These are phyloP conservation scores for Guaruba guarouba DNA, from an alignment of 2,113 vertebrate genomes.

Conservation along the genomic window DNA sequence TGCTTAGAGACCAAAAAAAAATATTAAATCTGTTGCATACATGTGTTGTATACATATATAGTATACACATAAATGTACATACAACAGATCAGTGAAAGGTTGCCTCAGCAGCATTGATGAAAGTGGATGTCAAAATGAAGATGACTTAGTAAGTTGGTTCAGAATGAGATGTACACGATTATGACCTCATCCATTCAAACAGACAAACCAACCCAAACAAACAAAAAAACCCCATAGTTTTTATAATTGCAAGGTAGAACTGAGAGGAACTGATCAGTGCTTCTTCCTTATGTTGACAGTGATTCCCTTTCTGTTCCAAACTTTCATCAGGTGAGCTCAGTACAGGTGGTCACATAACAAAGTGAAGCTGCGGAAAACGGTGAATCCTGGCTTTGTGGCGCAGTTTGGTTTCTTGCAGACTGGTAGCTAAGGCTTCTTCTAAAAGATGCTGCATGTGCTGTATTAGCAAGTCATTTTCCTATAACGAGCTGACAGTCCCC, in stretches of 20 bases:
- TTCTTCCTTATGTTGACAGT: neutral
- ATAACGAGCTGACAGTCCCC: neutral
- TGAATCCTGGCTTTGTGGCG: neutral
- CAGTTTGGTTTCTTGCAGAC: neutral
- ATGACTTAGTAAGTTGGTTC: neutral
- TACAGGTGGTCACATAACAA: neutral
- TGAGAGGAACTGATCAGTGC: neutral
- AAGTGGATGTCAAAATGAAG: neutral
- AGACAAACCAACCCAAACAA: neutral
- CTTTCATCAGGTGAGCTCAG: neutral
- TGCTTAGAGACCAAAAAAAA: neutral
- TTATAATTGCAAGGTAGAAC: neutral
- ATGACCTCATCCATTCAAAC: neutral
- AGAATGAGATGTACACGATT: neutral
- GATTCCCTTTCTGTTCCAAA: neutral
- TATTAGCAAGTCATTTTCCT: neutral
- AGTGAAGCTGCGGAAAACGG: accelerated
- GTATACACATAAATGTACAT: no score
- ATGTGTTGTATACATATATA: neutral
- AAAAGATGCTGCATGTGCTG: neutral
- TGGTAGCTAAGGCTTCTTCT: neutral
- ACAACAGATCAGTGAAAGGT: neutral
- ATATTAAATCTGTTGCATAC: neutral
- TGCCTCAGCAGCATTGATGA: neutral
- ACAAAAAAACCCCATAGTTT: accelerated